Percentiles rank a stretch among this genome's conserved stretches.
Evolutionary conservation across 64 coral and sea anemone species (phyloP).

Genomic region (Anthopleura sola): DNA sequence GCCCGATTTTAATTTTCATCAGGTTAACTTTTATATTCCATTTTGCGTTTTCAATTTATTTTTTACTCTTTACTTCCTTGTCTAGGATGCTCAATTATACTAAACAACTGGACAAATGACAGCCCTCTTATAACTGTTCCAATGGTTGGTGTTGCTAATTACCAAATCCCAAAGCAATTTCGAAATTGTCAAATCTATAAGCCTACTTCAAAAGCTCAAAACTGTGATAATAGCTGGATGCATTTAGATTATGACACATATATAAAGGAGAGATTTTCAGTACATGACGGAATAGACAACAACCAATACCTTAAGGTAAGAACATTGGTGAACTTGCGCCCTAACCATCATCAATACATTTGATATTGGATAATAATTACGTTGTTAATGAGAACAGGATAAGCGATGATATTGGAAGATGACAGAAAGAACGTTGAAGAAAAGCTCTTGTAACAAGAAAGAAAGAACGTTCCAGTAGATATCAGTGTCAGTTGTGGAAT

Average conservation of each 20-base stretch:
- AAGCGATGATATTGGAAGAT: no score
- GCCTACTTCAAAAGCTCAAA: neutral
- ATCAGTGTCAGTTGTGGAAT: no score
- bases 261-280: neutral
- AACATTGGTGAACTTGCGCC: neutral
- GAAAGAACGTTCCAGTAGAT: no score
- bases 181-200: neutral
- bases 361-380: no score
- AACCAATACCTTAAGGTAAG: neutral
- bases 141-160: neutral
- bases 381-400: no score
- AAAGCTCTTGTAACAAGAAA: no score
- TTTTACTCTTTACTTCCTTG: no score
- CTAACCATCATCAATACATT: no score
- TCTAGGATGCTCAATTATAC: neutral
- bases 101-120: neutral
- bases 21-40: neutral
- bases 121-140: neutral
- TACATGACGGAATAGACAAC: neutral
- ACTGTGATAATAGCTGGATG: neutral
- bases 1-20: neutral
- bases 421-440: no score
- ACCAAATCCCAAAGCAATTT: neutral
- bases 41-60: no score
- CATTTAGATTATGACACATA: neutral